Evolutionary conservation across 2,113 vertebrate species (phyloP), one percentile per base, ranked within the genome.

Genomic region (Cyrtonyx montezumae): DNA sequence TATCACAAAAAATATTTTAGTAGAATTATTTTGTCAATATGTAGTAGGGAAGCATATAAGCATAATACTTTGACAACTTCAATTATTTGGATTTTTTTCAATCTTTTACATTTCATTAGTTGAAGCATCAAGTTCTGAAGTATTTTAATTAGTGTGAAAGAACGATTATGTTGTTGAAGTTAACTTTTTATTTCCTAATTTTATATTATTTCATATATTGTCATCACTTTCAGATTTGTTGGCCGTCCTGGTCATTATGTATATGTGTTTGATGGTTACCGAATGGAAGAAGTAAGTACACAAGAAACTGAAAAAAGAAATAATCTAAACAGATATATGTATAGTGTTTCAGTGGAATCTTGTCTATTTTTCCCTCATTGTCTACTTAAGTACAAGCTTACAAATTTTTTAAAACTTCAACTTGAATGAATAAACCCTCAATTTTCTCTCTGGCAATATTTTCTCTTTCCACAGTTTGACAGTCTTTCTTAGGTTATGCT

Each of bases 231-330:
- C 97, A 99, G 99, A 94, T 99, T 99, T 97, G 98, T 98, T 86
- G 99, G 99, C 12, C 98, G 98, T 77, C 99, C 99, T 42, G 99
- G 99, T 34, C 98, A 96, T 93, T 99, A 99, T 23, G 98, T 99
- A 13, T 99, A 99, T 68, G 97, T 99, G 61, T 99, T 99, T 69
- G 97, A 98, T 51, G 97, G 98, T 55, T 99, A 99, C 91, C 98
- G 99, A 80, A 99, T 99, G 98, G 99, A 99, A 96, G 99, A 99
- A 98, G 99, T 98, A 96, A 82, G 97, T 93, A 46, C 1, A 34
- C 8, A 32, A 12, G 53, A 80, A 90, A 86, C 69, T 40, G 4
- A 48, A 55, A 11, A 15, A 36, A 58, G 49, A 78, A 61, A 6
- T 79, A 32, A 30, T 48, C 66, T 66, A 25, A 28, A 63, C 14